Conservation (phyloP, 1,140 invertebrate species). For the Pissodes strobi region DNA sequence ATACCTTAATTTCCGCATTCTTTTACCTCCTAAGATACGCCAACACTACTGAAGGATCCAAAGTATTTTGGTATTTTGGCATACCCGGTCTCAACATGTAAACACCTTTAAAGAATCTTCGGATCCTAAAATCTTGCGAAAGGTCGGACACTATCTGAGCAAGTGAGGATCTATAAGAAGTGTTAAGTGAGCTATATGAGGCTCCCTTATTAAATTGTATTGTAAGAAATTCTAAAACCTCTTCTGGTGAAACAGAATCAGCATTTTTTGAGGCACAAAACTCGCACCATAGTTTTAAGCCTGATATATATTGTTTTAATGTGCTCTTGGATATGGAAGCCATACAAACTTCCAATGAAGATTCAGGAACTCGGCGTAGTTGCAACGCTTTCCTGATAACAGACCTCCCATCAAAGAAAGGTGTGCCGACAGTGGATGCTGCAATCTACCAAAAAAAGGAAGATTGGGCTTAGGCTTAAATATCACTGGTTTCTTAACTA, state of each 20-base stretch:
- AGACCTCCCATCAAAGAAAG: too few relatives aligned
- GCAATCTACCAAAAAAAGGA: too few relatives aligned
- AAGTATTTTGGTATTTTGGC: background rate
- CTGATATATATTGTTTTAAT: constrained; percentile 2
- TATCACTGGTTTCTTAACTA: too few relatives aligned
- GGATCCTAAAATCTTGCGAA: background rate
- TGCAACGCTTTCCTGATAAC: too few relatives aligned
- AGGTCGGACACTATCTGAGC: background rate
- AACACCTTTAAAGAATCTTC: background rate
- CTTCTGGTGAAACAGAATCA: background rate
- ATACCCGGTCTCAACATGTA: too few relatives aligned
- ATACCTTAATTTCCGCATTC: background rate
- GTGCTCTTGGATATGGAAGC: background rate
- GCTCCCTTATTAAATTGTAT: background rate
- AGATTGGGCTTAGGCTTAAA: too few relatives aligned
- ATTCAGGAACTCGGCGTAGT: too few relatives aligned
- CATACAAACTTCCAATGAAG: constrained; percentile 5
- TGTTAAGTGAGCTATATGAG: background rate
- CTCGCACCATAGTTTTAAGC: background rate
- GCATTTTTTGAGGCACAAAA: constrained; percentile 4
- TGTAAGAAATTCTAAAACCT: too few relatives aligned
- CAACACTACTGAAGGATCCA: background rate
- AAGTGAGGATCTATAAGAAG: background rate
- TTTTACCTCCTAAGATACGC: background rate
- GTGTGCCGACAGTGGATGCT: too few relatives aligned